Evolutionary conservation across 2,888 invertebrate genomes (phyloP).

Genomic region (Mamestra brassicae): DNA sequence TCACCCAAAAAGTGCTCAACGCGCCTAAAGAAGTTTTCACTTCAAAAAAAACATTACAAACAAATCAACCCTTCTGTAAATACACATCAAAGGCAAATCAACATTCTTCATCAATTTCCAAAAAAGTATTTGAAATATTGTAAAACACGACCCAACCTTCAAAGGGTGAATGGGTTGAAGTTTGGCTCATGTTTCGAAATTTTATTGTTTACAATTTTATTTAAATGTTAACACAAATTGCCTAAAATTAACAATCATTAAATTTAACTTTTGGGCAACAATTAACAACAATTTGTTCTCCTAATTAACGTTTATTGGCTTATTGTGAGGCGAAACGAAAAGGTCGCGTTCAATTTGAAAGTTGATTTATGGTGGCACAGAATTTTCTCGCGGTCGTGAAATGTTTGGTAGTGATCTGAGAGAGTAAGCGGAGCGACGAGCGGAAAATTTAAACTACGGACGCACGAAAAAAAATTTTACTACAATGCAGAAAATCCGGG

Average conservation of each 20-base stretch:
- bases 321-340: conserved; percentile 37
- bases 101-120: not conserved
- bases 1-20: too few relatives aligned
- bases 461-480: too few relatives aligned
- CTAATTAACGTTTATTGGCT: conserved; percentile 51
- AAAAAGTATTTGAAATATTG: not conserved
- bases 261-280: conserved; percentile 46
- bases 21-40: too few relatives aligned
- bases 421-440: not conserved
- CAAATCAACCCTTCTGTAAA: not conserved
- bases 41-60: not conserved
- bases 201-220: conserved; percentile 3
- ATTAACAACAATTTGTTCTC: conserved; percentile 54
- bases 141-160: not conserved
- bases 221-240: conserved; percentile 46
- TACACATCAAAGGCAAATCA: not conserved
- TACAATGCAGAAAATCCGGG: too few relatives aligned
- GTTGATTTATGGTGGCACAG: conserved; percentile 35
- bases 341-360: conserved; percentile 41
- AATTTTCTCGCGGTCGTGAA: conserved; percentile 33
- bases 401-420: not conserved
- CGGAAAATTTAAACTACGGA: not conserved
- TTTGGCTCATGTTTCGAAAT: too few relatives aligned
- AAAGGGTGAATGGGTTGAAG: conserved; percentile 12
- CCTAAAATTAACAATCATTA: conserved; percentile 46